These are phyloP conservation scores for Semicossyphus pulcher DNA, from an alignment of 2,113 vertebrate genomes.

Conservation along the genomic window DNA sequence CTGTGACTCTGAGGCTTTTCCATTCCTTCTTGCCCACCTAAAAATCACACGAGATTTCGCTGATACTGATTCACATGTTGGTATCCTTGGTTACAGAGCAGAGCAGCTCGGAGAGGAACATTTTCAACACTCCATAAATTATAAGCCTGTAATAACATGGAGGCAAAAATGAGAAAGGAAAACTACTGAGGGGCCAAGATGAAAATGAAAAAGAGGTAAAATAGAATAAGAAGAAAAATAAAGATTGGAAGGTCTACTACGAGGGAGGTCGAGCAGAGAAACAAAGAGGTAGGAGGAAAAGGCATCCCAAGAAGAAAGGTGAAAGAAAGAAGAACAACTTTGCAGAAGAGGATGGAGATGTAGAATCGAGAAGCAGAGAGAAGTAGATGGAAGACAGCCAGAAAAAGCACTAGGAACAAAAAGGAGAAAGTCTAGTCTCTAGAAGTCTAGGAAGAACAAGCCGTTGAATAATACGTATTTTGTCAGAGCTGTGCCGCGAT, in stretches of 20 bases:
- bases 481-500: background rate
- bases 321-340: background rate
- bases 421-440: too few relatives aligned
- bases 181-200: slow-evolving; percentile 3
- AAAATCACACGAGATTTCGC: slow-evolving; percentile 49
- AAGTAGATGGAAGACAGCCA: background rate
- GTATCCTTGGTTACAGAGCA: slow-evolving; percentile 75
- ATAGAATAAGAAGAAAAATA: background rate
- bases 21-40: slow-evolving; percentile 32
- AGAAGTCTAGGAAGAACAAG: background rate
- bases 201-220: background rate
- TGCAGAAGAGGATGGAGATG: background rate
- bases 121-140: slow-evolving; percentile 74
- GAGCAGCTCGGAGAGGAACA: slow-evolving; percentile 55
- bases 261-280: background rate
- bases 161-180: slow-evolving; percentile 13
- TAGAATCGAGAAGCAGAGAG: background rate
- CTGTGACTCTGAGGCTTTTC: slow-evolving; percentile 32
- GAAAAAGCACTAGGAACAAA: background rate
- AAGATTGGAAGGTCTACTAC: background rate
- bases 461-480: background rate
- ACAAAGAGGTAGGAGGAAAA: background rate
- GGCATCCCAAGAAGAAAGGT: background rate
- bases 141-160: slow-evolving; percentile 64
- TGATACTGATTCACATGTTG: slow-evolving; percentile 51